Base-by-base conservation (phyloP, 2,888 invertebrate genomes). In the Lycaena phlaeas region DNA sequence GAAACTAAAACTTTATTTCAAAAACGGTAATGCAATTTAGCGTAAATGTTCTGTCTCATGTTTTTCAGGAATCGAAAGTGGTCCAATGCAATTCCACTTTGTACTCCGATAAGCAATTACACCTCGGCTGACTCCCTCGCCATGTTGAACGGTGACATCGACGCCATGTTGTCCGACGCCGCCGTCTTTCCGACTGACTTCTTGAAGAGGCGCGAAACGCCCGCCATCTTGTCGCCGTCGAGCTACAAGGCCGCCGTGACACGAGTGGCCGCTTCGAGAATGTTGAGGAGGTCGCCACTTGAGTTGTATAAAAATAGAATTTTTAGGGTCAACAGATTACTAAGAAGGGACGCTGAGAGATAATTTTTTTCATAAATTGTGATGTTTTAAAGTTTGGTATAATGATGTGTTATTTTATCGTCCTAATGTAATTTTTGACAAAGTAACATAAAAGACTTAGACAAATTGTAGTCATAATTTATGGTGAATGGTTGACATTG, bases 81-180 rank as follows among this genome's bases (percentile, higher is more conserved):
- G 94, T 93, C 93, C 0, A 92, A 91, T 59, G 90, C 93, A 1
- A 93, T 94, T 49, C 94, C 94, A 0, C 90, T 91, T 4, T 95
- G 95, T 68, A 57, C 81, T 1, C 73, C 84, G 10, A 62, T 66
- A 27, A 64, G 74, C 12, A 84, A 84, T 56, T 79, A 68, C 61
- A 78, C 73, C 0, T 62, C 72, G 1, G 54, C 68, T 0, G 85
- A 84, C 36, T 62, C 76, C 0, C 44, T 78, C 36, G 81, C 76
- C 10, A 76, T 76, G 75, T 59, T 75, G 12, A 81, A 69, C 46
- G 70, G 70, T 0, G 84, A 84, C 49, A 69, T 79, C 40, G 78
- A 79, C 69, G 81, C 81, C 62, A 79, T 79, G 76, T 59, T 82
- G 58, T 75, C 81, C 0, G 82, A 82, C 54, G 54, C 58, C 49